Percentiles rank a stretch among this genome's conserved stretches.
Conservation (phyloP, 2,888 invertebrate genomes). For the Chloroclysta siterata region DNA sequence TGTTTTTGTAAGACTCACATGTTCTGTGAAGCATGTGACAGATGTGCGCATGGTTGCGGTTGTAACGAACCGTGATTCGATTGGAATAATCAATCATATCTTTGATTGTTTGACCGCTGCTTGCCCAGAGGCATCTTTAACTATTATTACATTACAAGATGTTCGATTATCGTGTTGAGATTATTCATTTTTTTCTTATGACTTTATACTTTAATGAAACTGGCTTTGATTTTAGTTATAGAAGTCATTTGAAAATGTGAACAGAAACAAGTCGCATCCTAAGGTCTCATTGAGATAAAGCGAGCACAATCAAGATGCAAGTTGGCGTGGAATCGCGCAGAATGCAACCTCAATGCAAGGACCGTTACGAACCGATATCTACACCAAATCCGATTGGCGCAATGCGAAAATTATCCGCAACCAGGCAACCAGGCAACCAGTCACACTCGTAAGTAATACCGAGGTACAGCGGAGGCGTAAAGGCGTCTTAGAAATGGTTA, state of each 20-base stretch:
- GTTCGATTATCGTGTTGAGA: constrained; percentile 14
- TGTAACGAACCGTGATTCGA: constrained; percentile 80
- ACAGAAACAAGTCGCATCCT: constrained; percentile 40
- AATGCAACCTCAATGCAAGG: constrained; percentile 71
- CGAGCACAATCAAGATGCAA: constrained; percentile 63
- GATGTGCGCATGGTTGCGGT: constrained; percentile 81
- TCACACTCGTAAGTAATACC: constrained; percentile 45
- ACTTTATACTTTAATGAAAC: constrained; percentile 11
- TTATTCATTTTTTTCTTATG: constrained; percentile 17
- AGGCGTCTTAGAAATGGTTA: constrained; percentile 74
- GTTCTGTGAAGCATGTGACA: constrained; percentile 80
- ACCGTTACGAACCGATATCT: constrained; percentile 77
- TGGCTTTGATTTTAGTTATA: background rate
- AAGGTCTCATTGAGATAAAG: constrained; percentile 58
- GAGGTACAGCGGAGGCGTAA: constrained; percentile 72
- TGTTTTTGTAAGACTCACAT: constrained; percentile 79
- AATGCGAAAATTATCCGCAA: constrained; percentile 80
- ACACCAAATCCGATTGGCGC: constrained; percentile 75
- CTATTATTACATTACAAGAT: constrained; percentile 36
- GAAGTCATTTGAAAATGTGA: constrained; percentile 8
- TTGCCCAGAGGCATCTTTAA: constrained; percentile 57
- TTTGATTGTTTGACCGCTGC: constrained; percentile 76
- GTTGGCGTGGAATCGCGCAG: constrained; percentile 65
- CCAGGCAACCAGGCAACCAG: constrained; percentile 41
- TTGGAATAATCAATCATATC: constrained; percentile 82